Base-by-base conservation (phyloP, 1,140 invertebrate species). In the Cheumatopsyche charites region DNA sequence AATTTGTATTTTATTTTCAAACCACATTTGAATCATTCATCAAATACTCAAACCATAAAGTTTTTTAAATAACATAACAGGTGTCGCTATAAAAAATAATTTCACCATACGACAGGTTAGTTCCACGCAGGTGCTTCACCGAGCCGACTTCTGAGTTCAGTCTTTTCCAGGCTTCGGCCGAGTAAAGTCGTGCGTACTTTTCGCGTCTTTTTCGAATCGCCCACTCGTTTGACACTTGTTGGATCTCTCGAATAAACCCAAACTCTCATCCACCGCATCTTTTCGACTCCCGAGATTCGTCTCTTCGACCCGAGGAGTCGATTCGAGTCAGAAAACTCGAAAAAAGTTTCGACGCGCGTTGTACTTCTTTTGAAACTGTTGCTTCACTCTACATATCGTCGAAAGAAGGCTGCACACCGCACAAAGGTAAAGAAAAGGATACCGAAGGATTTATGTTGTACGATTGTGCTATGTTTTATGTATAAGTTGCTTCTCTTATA, bases 71-170 rank as follows among this genome's bases (percentile, higher is more conserved):
- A 3, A 36, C 29, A 36, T 9, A 3, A 36, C 29, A 55, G 49
- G 21, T 55, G 49, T 21, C 49, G 21, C 12, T 47, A 47, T 3
- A 47, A 47, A 47, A 6, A 7, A 4, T 47, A 47, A 25, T 25
- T 19, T 58, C 29, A 1, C 0, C 21, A 58, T 25, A 7, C 19
- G 23, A 58, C 55, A 58, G 55, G 55, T 58, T 58, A 23, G 23
- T 25, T 19, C 4, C 55, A 23, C 23, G 55, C 55, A 58, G 55
- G 55, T 58, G 55, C 23, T 25, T 19, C 55, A 55, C 29, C n/a
- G n/a, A n/a, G 45, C 45, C n/a, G n/a, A n/a, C n/a, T n/a, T n/a
- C n/a, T n/a, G 7, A 55, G 49, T 55, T 55, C 49, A 58, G 55
- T 58, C 23, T 19, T 58, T 25, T 9, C 55, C 17, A 19, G 55